A percentile compares a stretch with the other conserved stretches of the same genome.
phyloP scores from a whole-genome alignment of 2,113 vertebrate species.

The Lanius collurio region DNA sequence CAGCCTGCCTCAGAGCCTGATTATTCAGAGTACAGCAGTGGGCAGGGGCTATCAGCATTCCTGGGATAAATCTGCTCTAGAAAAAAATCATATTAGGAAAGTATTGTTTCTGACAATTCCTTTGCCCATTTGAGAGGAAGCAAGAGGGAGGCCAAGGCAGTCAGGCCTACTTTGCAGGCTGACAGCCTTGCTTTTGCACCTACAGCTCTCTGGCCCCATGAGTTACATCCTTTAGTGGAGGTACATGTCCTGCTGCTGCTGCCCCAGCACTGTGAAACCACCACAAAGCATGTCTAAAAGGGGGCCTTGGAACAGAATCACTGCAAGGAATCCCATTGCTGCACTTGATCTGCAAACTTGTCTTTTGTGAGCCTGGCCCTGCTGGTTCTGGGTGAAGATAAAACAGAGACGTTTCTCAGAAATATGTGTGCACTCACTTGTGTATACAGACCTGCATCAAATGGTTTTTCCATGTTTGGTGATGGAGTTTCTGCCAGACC shows the following conservation, averaged over 20 bases:
- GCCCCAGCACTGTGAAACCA: background rate
- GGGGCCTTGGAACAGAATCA: background rate
- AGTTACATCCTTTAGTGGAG: background rate
- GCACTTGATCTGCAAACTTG: background rate
- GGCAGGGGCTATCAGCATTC: background rate
- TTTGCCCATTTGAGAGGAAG: background rate
- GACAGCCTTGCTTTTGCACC: background rate
- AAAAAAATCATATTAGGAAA: background rate
- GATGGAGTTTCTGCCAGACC: constrained; percentile 9
- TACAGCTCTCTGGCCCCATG: background rate
- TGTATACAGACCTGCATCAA: background rate
- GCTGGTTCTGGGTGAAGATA: background rate
- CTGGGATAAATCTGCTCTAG: background rate
- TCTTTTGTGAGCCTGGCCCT: background rate
- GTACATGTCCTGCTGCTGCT: rapidly evolving
- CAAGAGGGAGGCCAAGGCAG: background rate
- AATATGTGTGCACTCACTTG: background rate
- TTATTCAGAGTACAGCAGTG: background rate
- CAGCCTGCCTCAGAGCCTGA: background rate
- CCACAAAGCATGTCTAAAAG: background rate
- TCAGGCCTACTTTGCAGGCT: background rate
- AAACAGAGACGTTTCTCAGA: background rate
- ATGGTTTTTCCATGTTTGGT: background rate
- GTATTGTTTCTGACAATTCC: background rate
- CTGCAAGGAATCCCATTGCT: background rate